Evolutionary conservation across 2,888 invertebrate species (phyloP).

Genomic region (Apocheima hispidaria): DNA sequence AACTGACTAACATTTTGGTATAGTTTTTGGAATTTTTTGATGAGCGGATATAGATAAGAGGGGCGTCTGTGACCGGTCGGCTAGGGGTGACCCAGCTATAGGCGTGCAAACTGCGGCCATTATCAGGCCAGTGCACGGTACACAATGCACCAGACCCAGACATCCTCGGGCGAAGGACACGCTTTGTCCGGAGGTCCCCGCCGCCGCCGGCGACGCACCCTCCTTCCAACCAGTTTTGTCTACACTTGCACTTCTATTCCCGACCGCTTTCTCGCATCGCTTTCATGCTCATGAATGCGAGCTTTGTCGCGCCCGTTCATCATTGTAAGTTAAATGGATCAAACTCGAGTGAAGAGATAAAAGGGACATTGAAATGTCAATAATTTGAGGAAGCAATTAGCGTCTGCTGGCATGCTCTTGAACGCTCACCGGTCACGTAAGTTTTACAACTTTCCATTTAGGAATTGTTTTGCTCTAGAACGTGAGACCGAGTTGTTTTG

Average conservation of each 20-base stretch:
- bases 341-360: conserved; percentile 18
- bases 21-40: not conserved
- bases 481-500: conserved; percentile 30
- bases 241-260: conserved; percentile 74
- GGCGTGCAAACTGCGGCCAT: conserved; percentile 35
- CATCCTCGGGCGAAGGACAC: conserved; percentile 66
- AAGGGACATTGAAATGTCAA: conserved; percentile 34
- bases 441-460: conserved; percentile 41
- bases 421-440: conserved; percentile 60
- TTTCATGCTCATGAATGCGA: conserved; percentile 59
- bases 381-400: conserved; percentile 59
- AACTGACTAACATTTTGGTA: not conserved
- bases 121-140: conserved; percentile 47
- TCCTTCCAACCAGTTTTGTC: conserved; percentile 66
- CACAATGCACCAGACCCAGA: conserved; percentile 71
- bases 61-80: not conserved
- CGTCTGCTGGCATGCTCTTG: conserved; percentile 53
- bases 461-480: conserved; percentile 51
- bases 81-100: conserved; percentile 15
- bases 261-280: conserved; percentile 54
- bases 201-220: conserved; percentile 32
- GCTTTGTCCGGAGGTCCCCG: conserved; percentile 60
- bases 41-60: not conserved
- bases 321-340: conserved; percentile 26
- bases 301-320: conserved; percentile 33